phyloP scores from a whole-genome alignment of 2,113 vertebrate species.

The Brachyistius frenatus region DNA sequence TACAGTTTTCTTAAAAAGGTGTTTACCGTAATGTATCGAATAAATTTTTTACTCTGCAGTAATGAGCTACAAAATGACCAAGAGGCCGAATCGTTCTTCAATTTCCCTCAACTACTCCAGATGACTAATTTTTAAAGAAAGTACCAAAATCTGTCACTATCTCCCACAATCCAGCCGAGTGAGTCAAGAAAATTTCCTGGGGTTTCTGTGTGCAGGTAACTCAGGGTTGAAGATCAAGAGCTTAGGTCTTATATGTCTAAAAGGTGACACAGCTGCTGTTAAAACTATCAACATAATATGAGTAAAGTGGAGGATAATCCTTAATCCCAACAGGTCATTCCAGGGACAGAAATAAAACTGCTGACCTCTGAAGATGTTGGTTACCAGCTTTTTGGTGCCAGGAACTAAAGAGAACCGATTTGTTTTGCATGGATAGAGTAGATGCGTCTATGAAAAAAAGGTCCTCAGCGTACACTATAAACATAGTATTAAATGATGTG shows the following conservation, averaged over 20 bases:
- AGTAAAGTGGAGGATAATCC: conserved; percentile 25
- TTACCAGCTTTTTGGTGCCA: background rate
- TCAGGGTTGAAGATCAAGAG: background rate
- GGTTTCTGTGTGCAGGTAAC: background rate
- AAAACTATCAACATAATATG: conserved; percentile 29
- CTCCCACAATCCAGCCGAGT: no score
- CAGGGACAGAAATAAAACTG: conserved; percentile 36
- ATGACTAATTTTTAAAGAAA: no score
- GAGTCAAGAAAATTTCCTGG: background rate
- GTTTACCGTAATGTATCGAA: no score
- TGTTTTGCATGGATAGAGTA: background rate
- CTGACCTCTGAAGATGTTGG: conserved; percentile 1
- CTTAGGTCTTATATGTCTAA: conserved; percentile 3
- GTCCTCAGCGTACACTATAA: background rate
- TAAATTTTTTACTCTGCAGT: no score
- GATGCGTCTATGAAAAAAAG: background rate
- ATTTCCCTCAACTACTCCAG: no score
- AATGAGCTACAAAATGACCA: no score
- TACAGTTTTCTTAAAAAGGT: no score
- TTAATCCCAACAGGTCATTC: conserved; percentile 26
- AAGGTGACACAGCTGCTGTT: conserved; percentile 21
- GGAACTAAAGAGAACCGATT: background rate
- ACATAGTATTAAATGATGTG: background rate
- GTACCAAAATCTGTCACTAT: no score
- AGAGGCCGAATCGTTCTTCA: no score